Conservation (phyloP, 2,888 invertebrate species). For the Drosophila kanekoi region DNA sequence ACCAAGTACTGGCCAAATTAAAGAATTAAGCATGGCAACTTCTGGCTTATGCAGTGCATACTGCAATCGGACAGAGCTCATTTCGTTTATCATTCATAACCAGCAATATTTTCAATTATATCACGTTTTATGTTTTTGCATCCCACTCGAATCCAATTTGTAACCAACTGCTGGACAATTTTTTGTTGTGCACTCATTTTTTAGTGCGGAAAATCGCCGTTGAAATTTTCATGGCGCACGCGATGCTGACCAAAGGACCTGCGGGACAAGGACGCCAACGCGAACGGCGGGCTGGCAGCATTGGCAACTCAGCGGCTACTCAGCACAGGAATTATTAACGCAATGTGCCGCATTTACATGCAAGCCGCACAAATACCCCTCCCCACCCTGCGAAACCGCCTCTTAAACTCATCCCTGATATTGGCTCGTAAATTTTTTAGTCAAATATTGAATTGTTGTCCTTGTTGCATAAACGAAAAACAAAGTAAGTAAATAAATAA, state of each 20-base stretch:
- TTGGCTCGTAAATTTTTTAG: conserved; percentile 59
- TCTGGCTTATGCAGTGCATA: conserved; percentile 16
- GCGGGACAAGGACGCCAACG: background rate
- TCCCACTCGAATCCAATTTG: conserved; percentile 38
- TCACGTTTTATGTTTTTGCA: background rate
- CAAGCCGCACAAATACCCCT: conserved; percentile 14
- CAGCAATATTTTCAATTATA: conserved; percentile 44
- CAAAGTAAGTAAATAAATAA: conserved; percentile 9
- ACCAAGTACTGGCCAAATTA: too few relatives aligned
- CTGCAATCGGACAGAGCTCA: conserved; percentile 1
- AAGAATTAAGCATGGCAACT: background rate
- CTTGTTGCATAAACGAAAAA: conserved; percentile 12
- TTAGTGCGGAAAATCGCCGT: conserved; percentile 31
- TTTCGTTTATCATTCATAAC: conserved; percentile 26
- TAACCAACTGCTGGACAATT: conserved; percentile 24
- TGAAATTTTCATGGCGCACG: conserved; percentile 63
- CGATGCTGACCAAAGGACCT: conserved; percentile 34
- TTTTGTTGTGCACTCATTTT: conserved; percentile 35
- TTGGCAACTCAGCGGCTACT: conserved; percentile 68
- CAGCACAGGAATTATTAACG: conserved; percentile 69
- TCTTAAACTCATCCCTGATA: conserved; percentile 1
- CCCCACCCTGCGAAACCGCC: background rate
- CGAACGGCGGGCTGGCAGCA: background rate
- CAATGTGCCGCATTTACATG: conserved; percentile 67
- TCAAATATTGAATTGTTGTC: conserved; percentile 57